Evolutionary conservation across 1,140 invertebrate genomes (phyloP).

Genomic region (Drosophila erecta): DNA sequence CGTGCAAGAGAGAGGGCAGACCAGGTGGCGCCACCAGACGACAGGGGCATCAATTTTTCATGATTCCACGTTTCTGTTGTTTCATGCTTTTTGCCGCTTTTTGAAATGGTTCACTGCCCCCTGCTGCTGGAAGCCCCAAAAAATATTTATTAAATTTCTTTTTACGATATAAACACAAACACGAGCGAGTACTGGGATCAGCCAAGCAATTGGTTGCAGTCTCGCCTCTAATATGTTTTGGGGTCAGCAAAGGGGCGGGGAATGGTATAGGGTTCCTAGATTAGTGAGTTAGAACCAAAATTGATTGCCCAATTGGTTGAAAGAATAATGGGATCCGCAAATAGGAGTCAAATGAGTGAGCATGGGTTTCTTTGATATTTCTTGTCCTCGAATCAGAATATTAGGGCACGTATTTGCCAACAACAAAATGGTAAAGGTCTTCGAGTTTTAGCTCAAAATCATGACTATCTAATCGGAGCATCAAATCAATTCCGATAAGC

Average conservation of each 20-base stretch:
- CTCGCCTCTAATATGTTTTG: conserved; percentile 27
- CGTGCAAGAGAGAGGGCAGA: conserved; percentile 13
- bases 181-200: conserved; percentile 34
- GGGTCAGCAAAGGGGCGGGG: background rate
- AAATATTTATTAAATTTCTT: conserved; percentile 76
- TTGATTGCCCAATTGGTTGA: background rate
- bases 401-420: too few relatives aligned
- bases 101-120: conserved; percentile 35
- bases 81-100: conserved; percentile 18
- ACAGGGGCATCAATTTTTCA: conserved; percentile 75
- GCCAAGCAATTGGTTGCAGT: conserved; percentile 65
- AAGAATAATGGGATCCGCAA: background rate
- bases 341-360: background rate
- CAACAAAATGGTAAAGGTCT: too few relatives aligned
- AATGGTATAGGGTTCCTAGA: background rate
- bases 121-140: conserved; percentile 37
- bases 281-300: background rate
- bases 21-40: conserved; percentile 63
- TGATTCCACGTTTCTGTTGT: conserved; percentile 51
- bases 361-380: conserved; percentile 2
- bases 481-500: too few relatives aligned
- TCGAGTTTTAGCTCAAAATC: background rate
- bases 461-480: too few relatives aligned
- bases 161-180: conserved; percentile 57
- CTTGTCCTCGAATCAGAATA: background rate